phyloP scores from a whole-genome alignment of 2,888 invertebrate genomes.

The Gryllus longicercus region DNA sequence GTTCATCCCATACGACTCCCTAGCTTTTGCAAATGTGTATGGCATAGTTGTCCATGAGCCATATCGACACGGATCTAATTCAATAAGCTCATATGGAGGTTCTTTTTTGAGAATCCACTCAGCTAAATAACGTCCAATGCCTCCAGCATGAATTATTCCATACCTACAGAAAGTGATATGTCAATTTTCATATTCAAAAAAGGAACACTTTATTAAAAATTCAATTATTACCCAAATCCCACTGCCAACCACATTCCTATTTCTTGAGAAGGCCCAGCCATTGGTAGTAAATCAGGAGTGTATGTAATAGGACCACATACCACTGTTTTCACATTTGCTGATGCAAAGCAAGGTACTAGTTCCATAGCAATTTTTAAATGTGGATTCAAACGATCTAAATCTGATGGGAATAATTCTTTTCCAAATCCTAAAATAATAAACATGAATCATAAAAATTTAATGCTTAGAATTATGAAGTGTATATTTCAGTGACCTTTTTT shows the following conservation, averaged over 20 bases:
- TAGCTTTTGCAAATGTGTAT: neutral
- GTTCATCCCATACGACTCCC: neutral
- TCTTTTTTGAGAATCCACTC: neutral
- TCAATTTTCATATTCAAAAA: neutral
- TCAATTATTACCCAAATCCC: neutral
- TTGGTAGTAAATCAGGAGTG: neutral
- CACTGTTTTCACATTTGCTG: neutral
- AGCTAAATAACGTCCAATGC: neutral
- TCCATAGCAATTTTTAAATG: constrained; percentile 17
- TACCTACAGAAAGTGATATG: neutral
- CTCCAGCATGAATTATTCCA: neutral
- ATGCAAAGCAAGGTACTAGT: neutral
- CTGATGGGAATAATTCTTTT: neutral
- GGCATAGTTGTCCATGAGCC: neutral
- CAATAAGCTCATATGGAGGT: neutral
- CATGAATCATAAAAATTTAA: neutral
- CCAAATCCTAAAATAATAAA: neutral
- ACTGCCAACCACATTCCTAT: constrained; percentile 2
- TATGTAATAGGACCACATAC: neutral
- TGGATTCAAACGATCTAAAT: neutral
- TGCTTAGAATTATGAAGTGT: neutral
- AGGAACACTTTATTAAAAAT: neutral
- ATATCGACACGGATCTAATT: neutral
- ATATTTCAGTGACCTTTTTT: no score
- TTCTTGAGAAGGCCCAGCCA: neutral